Evolutionary conservation across 2,113 vertebrate species (phyloP).

Genomic region (Daboia siamensis): DNA sequence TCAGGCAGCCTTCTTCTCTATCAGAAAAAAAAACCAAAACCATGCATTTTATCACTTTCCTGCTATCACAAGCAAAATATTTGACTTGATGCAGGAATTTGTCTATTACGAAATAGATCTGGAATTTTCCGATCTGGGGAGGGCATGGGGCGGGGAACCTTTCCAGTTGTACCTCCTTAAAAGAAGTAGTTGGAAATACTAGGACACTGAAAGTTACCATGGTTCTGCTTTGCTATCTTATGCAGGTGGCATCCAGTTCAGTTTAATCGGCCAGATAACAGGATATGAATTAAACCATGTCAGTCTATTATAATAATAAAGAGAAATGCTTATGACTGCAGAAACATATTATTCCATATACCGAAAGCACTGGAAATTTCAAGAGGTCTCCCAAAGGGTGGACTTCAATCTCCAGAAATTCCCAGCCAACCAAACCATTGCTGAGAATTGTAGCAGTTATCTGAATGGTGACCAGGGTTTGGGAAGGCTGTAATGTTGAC

Average conservation of each 20-base stretch:
- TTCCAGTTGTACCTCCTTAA: constrained; percentile 27
- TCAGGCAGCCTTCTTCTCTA: constrained; percentile 51
- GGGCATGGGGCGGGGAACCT: background rate
- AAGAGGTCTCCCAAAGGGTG: background rate
- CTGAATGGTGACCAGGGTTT: background rate
- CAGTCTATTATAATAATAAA: background rate
- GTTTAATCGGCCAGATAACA: background rate
- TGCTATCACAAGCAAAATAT: constrained; percentile 49
- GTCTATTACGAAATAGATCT: constrained; percentile 52
- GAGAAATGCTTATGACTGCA: background rate
- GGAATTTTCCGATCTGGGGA: constrained; percentile 29
- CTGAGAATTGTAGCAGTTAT: background rate
- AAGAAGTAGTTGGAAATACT: background rate
- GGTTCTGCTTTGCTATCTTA: background rate
- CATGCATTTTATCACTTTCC: constrained; percentile 50
- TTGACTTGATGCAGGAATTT: constrained; percentile 39
- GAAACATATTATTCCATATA: background rate
- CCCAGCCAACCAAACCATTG: background rate
- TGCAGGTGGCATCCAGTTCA: constrained; percentile 7
- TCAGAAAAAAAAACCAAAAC: constrained; percentile 32
- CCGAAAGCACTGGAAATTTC: background rate
- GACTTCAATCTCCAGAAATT: background rate
- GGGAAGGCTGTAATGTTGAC: background rate
- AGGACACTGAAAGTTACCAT: background rate
- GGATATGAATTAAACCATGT: constrained; percentile 12